Evolutionary conservation across 2,888 invertebrate species (phyloP).

Genomic region (Tetanocera ferruginea): DNA sequence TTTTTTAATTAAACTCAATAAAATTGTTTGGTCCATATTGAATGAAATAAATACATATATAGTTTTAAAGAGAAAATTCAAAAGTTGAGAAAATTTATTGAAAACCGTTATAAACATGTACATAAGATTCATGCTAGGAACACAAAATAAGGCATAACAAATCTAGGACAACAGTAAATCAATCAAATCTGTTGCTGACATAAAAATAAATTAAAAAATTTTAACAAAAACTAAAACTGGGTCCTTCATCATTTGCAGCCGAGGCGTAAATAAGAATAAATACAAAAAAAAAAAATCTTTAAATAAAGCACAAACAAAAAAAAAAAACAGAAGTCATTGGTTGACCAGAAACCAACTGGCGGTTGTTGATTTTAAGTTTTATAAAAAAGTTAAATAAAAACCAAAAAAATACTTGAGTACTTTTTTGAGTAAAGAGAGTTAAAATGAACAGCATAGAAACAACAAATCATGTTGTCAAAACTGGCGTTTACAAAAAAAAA

Average conservation of each 20-base stretch:
- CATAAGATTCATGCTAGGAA: too few relatives aligned
- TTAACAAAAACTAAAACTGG: neutral
- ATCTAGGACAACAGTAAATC: neutral
- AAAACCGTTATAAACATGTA: too few relatives aligned
- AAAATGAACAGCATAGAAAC: neutral
- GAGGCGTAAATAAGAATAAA: neutral
- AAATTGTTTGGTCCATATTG: too few relatives aligned
- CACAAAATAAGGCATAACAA: neutral
- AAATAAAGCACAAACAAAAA: neutral
- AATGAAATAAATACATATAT: too few relatives aligned
- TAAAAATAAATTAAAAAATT: neutral
- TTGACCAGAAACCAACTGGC: neutral
- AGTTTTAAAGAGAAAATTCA: too few relatives aligned
- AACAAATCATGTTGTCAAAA: constrained; percentile 6
- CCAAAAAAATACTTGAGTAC: neutral
- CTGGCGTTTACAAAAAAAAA: too few relatives aligned
- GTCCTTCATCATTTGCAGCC: neutral
- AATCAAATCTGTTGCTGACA: constrained; percentile 18
- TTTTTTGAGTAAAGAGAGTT: neutral
- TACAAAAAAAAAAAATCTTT: neutral
- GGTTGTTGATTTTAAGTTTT: neutral
- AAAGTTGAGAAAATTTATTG: too few relatives aligned
- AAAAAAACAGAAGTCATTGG: neutral
- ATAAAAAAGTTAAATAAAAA: neutral
- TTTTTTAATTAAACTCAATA: too few relatives aligned